Evolutionary conservation across 2,113 vertebrate species (phyloP).

Genomic region (Eudorcas thomsonii): DNA sequence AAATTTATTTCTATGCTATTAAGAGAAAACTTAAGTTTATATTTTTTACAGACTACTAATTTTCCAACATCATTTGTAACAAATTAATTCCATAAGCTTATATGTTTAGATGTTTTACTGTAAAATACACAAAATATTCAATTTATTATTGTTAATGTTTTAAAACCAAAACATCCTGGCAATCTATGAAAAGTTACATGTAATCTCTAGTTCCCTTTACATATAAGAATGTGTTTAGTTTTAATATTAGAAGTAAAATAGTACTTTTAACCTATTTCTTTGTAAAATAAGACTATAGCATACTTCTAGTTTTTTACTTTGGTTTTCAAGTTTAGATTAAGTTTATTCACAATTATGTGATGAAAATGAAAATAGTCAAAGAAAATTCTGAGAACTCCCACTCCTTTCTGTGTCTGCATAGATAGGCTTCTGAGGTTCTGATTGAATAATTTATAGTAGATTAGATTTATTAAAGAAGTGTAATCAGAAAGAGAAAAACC

Average conservation of each 20-base stretch:
- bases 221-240: neutral
- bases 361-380: neutral
- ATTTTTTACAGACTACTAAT: neutral
- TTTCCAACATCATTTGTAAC: neutral
- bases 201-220: neutral
- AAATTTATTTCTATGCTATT: neutral
- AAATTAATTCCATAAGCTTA: neutral
- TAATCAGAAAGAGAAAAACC: neutral
- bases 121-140: neutral
- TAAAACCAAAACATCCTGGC: neutral
- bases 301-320: neutral
- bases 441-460: neutral
- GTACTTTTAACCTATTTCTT: neutral
- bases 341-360: neutral
- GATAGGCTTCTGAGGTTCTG: neutral
- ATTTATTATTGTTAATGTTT: neutral
- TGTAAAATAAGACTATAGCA: neutral
- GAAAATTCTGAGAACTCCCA: neutral
- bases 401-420: neutral
- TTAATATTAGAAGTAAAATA: neutral
- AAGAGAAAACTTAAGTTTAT: neutral
- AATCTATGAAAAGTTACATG: neutral
- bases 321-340: neutral
- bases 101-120: neutral
- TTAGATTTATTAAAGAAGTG: neutral